Percentiles rank a stretch among this genome's conserved stretches.
Evolutionary conservation across 1,140 invertebrate species (phyloP).

Genomic region (Drosophila paulistorum): DNA sequence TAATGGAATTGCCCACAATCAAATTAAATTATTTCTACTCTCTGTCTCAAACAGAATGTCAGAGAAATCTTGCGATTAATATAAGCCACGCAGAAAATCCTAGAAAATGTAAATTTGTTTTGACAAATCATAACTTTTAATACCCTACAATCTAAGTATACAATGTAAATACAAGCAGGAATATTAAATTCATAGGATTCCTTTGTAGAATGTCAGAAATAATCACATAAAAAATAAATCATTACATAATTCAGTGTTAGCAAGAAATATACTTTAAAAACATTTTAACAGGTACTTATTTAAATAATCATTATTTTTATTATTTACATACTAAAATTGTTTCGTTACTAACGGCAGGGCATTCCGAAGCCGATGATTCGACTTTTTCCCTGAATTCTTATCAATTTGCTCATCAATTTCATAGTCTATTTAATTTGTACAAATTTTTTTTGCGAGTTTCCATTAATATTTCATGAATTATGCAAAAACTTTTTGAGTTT

Average conservation of each 20-base stretch:
- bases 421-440: constrained; percentile 4
- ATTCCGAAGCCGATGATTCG: too few species aligned
- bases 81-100: neutral
- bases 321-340: neutral
- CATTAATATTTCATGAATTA: constrained; percentile 6
- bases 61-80: too few species aligned
- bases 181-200: too few species aligned
- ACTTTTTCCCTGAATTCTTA: neutral
- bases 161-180: too few species aligned
- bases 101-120: neutral
- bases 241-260: too few species aligned
- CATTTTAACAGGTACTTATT: neutral
- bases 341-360: neutral
- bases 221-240: too few species aligned
- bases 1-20: neutral
- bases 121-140: neutral
- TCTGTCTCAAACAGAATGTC: too few species aligned
- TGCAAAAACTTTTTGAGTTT: neutral
- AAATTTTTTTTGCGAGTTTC: neutral
- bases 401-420: constrained; percentile 4
- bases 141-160: neutral
- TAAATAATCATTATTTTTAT: neutral
- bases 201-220: too few species aligned
- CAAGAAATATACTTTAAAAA: too few species aligned
- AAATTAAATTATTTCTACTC: neutral